Evolutionary conservation across 1,140 invertebrate genomes (phyloP), one percentile per base, ranked within the genome.

Genomic region (Zeugodacus cucurbitae): DNA sequence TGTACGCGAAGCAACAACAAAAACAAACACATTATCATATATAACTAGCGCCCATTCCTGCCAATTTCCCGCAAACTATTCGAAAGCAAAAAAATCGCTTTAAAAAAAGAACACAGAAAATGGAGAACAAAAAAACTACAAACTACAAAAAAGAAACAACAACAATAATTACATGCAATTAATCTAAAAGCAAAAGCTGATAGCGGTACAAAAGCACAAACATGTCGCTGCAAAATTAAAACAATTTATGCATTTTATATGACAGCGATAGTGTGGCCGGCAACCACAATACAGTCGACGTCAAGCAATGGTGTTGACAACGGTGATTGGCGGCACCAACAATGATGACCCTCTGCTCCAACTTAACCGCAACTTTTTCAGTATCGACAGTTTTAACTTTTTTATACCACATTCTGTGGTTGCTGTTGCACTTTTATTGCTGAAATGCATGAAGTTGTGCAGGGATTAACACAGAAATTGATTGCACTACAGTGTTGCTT

Each of bases 131-230:
- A 48, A 11, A 54, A 48, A 41, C 32, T 22, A 8, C 17, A 7
- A 74, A 44, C 48, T 0, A 54, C 48, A 44, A 20, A 74, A 11
- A 44, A 78, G 11, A 62, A 78, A 11, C 32, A 41, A 78, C n/a
- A 14, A 11, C 67, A 22, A 64, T 4, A 8, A 54, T 54, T 54
- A 17, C 48, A 78, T 41, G 1, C 70, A 37, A 78, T 78, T 78
- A 78, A 78, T 78, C 34, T 78, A 78, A 78, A 78, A 78, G 70
- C 70, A 78, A 78, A 78, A 78, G 70, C 64, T 78, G 70, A 34
- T 41, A 41, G n/a, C 8, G 29, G 7, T 74, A 22, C 37, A 74
- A 29, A 41, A n/a, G 22, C 34, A 44, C 34, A 48, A 82, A 82
- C 74, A 82, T 48, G 6, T 48, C 10, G n/a, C 8, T 41, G 48